Percentiles rank a stretch among this genome's conserved stretches.
Conservation (phyloP, 2,797 vertebrate genomes). For the Avahi laniger region DNA sequence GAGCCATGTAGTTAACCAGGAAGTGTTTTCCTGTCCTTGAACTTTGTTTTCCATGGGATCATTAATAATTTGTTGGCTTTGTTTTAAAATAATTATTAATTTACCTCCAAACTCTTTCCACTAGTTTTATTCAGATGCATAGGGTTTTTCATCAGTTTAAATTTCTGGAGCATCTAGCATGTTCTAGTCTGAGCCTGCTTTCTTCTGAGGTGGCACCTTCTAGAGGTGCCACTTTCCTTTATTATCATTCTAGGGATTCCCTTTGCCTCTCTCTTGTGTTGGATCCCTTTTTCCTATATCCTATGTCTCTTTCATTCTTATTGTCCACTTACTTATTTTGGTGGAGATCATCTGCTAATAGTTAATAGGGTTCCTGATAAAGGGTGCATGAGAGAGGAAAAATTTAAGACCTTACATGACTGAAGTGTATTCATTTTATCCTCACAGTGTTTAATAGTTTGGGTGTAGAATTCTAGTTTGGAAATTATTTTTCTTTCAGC, state of each 20-base stretch:
- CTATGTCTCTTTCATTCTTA: background rate
- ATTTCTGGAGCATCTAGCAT: background rate
- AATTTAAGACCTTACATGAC: background rate
- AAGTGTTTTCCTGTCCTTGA: background rate
- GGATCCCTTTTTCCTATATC: background rate
- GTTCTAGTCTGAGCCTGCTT: background rate
- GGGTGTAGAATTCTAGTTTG: background rate
- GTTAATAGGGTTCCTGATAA: background rate
- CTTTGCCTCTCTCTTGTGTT: background rate
- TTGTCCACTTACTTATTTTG: background rate
- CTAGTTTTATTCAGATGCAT: background rate
- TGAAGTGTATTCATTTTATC: background rate
- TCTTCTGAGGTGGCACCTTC: background rate
- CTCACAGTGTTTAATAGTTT: background rate
- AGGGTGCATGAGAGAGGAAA: background rate
- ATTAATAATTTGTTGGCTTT: background rate
- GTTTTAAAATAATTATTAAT: constrained; percentile 12
- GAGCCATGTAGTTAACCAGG: background rate
- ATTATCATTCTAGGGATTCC: background rate
- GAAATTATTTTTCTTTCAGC: background rate
- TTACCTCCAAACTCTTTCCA: background rate
- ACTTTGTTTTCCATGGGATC: background rate
- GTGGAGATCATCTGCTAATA: background rate
- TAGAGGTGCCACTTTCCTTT: background rate
- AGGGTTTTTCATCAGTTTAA: background rate